Percentiles rank a stretch among this genome's conserved stretches.
phyloP scores from a whole-genome alignment of 2,113 vertebrate species.

The Poeciliopsis occidentalis region DNA sequence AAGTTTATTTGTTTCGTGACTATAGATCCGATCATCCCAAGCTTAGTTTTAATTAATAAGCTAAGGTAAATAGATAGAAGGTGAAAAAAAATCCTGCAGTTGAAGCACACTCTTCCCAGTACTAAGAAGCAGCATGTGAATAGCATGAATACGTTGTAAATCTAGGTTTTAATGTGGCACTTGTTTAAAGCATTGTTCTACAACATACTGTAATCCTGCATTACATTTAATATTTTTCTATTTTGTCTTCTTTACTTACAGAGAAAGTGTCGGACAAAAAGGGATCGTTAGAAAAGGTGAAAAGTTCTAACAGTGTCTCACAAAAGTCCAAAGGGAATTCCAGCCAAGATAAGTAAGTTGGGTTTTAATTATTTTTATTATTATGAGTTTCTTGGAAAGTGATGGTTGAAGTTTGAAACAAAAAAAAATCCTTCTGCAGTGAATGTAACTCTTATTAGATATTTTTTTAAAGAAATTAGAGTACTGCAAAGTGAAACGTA shows the following conservation, averaged over 20 bases:
- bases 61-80: not conserved
- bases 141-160: not conserved
- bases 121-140: not conserved
- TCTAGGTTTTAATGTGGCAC: not conserved
- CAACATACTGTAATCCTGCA: not conserved
- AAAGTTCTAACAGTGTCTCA: constrained; percentile 31
- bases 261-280: constrained; percentile 67
- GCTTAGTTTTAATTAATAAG: not conserved
- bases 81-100: not conserved
- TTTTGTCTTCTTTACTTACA: constrained; percentile 38
- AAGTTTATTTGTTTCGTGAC: constrained; percentile 2
- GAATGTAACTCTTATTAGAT: not conserved
- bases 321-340: constrained; percentile 42
- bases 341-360: constrained; percentile 66
- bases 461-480: not conserved
- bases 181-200: not conserved
- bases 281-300: constrained; percentile 48
- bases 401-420: not conserved
- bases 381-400: not conserved
- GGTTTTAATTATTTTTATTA: not conserved
- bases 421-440: not conserved
- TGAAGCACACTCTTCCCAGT: not conserved
- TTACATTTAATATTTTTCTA: not conserved
- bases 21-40: not conserved
- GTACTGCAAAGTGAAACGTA: not conserved